Conservation (phyloP, 2,113 vertebrate genomes). For the Pteruthius melanotis region DNA sequence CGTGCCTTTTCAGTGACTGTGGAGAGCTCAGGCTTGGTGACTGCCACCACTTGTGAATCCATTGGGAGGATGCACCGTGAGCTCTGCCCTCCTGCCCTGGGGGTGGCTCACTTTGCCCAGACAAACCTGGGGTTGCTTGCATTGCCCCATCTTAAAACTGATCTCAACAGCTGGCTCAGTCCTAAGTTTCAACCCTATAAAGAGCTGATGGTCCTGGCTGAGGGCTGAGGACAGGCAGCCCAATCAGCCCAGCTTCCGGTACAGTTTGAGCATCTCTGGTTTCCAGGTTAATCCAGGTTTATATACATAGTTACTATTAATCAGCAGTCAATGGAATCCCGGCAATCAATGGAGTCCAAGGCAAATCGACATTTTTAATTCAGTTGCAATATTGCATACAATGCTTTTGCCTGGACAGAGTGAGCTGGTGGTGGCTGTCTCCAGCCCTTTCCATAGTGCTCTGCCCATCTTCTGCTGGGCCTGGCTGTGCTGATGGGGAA, state of each 20-base stretch:
- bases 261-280: not conserved
- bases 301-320: constrained; percentile 8
- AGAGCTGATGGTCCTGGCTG: not conserved
- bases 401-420: not conserved
- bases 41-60: not conserved
- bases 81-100: not conserved
- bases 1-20: fast-evolving
- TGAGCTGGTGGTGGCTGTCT: not conserved
- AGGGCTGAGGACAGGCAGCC: not conserved
- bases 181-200: not conserved
- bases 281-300: constrained; percentile 28
- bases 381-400: not conserved
- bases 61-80: not conserved
- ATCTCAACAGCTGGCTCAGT: not conserved
- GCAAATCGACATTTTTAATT: constrained; percentile 39
- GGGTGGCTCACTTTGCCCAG: fast-evolving
- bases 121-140: not conserved
- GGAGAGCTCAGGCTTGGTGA: not conserved
- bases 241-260: not conserved
- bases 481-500: not conserved
- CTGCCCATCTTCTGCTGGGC: not conserved
- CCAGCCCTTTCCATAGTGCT: not conserved
- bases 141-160: not conserved
- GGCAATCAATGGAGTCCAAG: not conserved
- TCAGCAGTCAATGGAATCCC: constrained; percentile 13